A percentile compares a stretch with the other conserved stretches of the same genome.
Conservation (phyloP, 2,888 invertebrate species). For the Drosophila anomalipes region DNA sequence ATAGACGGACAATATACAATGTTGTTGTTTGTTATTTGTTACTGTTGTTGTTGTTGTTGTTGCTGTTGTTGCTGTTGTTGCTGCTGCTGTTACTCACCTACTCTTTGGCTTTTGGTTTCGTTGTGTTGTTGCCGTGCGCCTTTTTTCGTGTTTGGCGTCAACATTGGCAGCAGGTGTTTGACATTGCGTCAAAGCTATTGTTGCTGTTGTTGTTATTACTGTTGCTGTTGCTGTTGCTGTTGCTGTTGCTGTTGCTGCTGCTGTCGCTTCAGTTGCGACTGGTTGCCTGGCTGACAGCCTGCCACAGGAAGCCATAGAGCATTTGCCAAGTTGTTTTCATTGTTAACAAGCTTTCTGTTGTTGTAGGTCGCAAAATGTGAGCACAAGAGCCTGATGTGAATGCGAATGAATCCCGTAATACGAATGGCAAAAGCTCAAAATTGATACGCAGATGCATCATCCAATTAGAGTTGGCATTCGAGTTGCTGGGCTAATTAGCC, state of each 20-base stretch:
- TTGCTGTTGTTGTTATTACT: slow-evolving; percentile 53
- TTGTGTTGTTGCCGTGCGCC: slow-evolving; percentile 54
- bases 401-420: slow-evolving; percentile 16
- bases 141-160: slow-evolving; percentile 80
- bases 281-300: slow-evolving; percentile 71
- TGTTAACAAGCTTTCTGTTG: slow-evolving; percentile 78
- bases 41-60: slow-evolving; percentile 8
- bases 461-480: slow-evolving; percentile 57
- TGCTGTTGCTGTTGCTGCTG: slow-evolving; percentile 62
- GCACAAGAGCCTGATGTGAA: slow-evolving; percentile 31
- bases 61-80: slow-evolving; percentile 51
- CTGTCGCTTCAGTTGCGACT: slow-evolving; percentile 47
- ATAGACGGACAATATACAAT: slow-evolving; percentile 63
- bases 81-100: slow-evolving; percentile 63
- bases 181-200: slow-evolving; percentile 75
- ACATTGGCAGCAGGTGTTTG: slow-evolving; percentile 81
- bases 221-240: slow-evolving; percentile 54
- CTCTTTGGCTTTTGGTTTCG: slow-evolving; percentile 70
- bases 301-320: slow-evolving; percentile 81
- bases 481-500: slow-evolving; percentile 41
- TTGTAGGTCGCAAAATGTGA: slow-evolving; percentile 73
- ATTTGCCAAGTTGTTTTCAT: slow-evolving; percentile 78
- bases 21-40: slow-evolving; percentile 29
- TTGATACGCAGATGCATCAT: slow-evolving; percentile 45
- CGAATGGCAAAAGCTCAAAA: slow-evolving; percentile 14